These are phyloP conservation scores for Diachrysia chrysitis DNA, from an alignment of 2,888 invertebrate genomes.

Conservation along the genomic window DNA sequence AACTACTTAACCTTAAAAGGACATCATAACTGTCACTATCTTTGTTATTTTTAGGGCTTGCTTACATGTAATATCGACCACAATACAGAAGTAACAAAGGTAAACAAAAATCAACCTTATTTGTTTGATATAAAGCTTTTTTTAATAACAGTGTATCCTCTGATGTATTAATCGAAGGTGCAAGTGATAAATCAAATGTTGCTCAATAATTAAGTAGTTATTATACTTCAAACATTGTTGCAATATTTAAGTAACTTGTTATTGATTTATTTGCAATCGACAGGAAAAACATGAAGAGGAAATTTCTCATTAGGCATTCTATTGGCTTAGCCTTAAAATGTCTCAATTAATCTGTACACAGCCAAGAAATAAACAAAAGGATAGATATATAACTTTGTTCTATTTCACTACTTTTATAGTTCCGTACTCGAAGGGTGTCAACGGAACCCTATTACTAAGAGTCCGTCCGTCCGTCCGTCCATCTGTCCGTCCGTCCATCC, in stretches of 20 bases:
- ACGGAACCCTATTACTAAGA: too few relatives aligned
- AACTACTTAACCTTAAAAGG: neutral
- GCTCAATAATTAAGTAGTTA: neutral
- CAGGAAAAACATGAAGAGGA: constrained; percentile 24
- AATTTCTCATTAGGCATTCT: constrained; percentile 23
- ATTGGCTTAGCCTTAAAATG: constrained; percentile 38
- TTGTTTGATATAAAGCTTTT: neutral
- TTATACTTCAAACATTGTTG: neutral
- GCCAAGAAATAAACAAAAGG: too few relatives aligned
- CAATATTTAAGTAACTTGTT: constrained; percentile 7
- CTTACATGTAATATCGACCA: neutral
- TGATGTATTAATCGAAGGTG: neutral
- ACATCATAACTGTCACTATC: neutral
- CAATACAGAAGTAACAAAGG: neutral
- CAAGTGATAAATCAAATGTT: constrained; percentile 23
- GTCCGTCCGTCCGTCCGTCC: too few relatives aligned
- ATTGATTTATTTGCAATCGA: constrained; percentile 26
- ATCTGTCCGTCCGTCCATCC: too few relatives aligned
- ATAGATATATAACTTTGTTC: too few relatives aligned
- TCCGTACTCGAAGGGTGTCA: too few relatives aligned
- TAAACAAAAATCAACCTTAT: neutral
- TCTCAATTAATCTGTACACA: constrained; percentile 27
- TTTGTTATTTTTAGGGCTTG: neutral
- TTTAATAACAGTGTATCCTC: neutral
- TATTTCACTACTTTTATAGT: too few relatives aligned